phyloP scores from a whole-genome alignment of 2,888 invertebrate genomes.

The Aphidoletes aphidimyza region DNA sequence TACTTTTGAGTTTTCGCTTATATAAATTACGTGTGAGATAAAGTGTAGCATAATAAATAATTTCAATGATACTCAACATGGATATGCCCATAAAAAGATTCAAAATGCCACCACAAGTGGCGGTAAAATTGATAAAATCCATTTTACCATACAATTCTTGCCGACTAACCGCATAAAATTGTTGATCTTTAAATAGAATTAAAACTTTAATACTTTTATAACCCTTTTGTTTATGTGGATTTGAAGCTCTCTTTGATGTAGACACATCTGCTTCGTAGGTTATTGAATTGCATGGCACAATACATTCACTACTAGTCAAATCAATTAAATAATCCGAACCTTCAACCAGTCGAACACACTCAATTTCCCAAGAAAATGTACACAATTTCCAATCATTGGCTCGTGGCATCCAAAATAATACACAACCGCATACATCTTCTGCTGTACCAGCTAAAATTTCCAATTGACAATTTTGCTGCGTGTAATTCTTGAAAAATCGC shows the following conservation, averaged over 20 bases:
- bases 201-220: background rate
- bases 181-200: background rate
- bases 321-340: background rate
- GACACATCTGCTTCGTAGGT: conserved; percentile 3
- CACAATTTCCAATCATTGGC: background rate
- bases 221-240: background rate
- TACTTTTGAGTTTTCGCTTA: background rate
- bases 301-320: background rate
- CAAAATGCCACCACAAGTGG: background rate
- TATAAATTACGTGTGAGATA: background rate
- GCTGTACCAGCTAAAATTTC: background rate
- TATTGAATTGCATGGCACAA: conserved; percentile 4
- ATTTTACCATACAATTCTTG: background rate
- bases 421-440: background rate
- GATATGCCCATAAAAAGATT: background rate
- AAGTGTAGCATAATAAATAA: background rate
- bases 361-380: background rate
- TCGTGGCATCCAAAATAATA: conserved; percentile 37
- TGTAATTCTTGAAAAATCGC: background rate
- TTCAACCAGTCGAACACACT: background rate
- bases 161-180: background rate
- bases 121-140: background rate
- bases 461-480: conserved; percentile 6
- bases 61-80: background rate
- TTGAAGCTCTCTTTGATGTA: background rate